Conservation (phyloP, 2,797 vertebrate genomes). For the Naso thynnoides region DNA sequence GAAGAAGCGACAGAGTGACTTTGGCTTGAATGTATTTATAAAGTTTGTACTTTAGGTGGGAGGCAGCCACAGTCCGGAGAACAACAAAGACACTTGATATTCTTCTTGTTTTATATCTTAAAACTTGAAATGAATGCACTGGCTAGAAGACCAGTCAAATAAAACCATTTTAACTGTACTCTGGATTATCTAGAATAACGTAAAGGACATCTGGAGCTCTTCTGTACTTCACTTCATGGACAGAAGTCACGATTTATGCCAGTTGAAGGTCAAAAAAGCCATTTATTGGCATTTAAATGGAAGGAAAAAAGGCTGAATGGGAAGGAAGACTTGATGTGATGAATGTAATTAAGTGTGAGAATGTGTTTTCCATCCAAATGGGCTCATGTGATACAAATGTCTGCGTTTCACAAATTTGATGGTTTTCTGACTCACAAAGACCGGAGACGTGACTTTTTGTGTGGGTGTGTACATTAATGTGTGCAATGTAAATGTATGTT, state of each 20-base stretch:
- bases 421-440: constrained; percentile 9
- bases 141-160: neutral
- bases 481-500: constrained; percentile 9
- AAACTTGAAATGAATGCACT: neutral
- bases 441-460: neutral
- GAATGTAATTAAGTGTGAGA: constrained; percentile 49
- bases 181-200: neutral
- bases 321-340: constrained; percentile 30
- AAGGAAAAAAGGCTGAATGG: constrained; percentile 3
- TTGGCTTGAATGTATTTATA: neutral
- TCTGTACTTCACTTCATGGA: neutral
- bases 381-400: constrained; percentile 32
- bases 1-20: neutral
- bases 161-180: neutral
- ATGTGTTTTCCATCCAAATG: constrained; percentile 45
- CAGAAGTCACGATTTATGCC: constrained; percentile 6
- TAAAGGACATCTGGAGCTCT: constrained; percentile 9
- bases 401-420: constrained; percentile 32
- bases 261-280: neutral
- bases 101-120: neutral
- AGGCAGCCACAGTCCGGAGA: neutral
- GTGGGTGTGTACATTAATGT: constrained; percentile 23
- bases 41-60: neutral
- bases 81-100: neutral
- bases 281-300: constrained; percentile 4